Evolutionary conservation across 1,140 invertebrate species (phyloP), one percentile per base, ranked within the genome.

Genomic region (Leguminivora glycinivorella): DNA sequence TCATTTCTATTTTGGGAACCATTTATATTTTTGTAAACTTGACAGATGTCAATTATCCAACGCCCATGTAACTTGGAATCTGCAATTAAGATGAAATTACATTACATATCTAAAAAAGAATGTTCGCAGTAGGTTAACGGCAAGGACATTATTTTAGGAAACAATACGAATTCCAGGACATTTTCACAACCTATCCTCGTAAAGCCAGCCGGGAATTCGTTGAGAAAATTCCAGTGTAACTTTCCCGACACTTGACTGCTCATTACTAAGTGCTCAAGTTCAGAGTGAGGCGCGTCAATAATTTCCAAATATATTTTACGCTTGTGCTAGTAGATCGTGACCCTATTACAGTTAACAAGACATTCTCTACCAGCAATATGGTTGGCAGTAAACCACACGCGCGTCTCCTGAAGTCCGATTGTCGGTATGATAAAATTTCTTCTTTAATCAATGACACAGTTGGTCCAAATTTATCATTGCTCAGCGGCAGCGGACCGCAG

Each of bases 401-500:
- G 56, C 24, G 24, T 60, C 56, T 56, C 10, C n/a, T 60, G 22
- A 5, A 10, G 43, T 47, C 56, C 22, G 56, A 12, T 40, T 56
- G 56, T 66, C 69, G 60, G 56, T 38, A 70, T 70, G 26, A 26
- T 17, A 34, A 19, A 63, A 66, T 66, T 38, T 66, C 58, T 24
- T 70, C 17, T 69, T 69, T 26, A 69, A 69, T 34, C 26, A 70
- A 70, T 75, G 78, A 70, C 67, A 75, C 69, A 74, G 69, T 78
- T 71, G 58, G 69, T 38, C 70, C 68, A 69, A 70, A 76, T 76
- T 75, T 77, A 76, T 75, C 72, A 74, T 70, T 43, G 68, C 63
- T 52, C 40, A 34, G 72, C 70, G 58, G 58, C 47, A 72, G 47
- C 56, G 34, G 73, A 17, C 72, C 69, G 72, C 77, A 60, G 81